A percentile compares a stretch with the other conserved stretches of the same genome.
Evolutionary conservation across 1,140 invertebrate species (phyloP).

Genomic region (Lucilia cuprina): DNA sequence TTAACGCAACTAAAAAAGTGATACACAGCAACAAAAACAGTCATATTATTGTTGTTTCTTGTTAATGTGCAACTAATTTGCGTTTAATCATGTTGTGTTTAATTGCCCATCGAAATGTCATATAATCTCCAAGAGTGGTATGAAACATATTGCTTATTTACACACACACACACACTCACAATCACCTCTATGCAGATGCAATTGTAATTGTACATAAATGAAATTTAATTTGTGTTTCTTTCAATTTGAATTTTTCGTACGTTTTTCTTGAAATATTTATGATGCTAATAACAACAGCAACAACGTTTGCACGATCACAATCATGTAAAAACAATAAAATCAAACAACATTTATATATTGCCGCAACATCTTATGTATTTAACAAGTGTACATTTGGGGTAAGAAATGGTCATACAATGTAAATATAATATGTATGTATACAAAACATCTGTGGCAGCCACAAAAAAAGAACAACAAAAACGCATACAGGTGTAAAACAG

Average conservation of each 20-base stretch:
- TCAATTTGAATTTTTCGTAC: background rate
- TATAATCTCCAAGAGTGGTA: background rate
- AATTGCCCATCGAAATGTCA: conserved; percentile 32
- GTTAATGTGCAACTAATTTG: conserved; percentile 23
- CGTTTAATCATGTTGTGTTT: conserved; percentile 33
- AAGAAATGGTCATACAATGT: background rate
- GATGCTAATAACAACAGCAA: background rate
- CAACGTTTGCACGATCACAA: background rate
- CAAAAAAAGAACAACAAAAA: background rate
- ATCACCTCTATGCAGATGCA: background rate
- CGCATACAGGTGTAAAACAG: conserved; percentile 23
- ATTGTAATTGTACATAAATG: background rate
- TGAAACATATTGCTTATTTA: background rate
- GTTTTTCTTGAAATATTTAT: conserved; percentile 5
- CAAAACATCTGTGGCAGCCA: background rate
- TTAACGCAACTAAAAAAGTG: background rate
- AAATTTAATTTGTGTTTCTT: background rate
- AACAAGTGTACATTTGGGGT: background rate
- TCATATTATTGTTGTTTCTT: background rate
- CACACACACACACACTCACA: background rate
- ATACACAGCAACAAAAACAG: background rate
- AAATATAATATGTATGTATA: background rate
- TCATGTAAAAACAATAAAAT: conserved; percentile 23
- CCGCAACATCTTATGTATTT: background rate
- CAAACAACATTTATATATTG: conserved; percentile 32